phyloP scores from a whole-genome alignment of 30 jellyfish, hydroid and myxozoan genomes.

The Aurelia coerulea region DNA sequence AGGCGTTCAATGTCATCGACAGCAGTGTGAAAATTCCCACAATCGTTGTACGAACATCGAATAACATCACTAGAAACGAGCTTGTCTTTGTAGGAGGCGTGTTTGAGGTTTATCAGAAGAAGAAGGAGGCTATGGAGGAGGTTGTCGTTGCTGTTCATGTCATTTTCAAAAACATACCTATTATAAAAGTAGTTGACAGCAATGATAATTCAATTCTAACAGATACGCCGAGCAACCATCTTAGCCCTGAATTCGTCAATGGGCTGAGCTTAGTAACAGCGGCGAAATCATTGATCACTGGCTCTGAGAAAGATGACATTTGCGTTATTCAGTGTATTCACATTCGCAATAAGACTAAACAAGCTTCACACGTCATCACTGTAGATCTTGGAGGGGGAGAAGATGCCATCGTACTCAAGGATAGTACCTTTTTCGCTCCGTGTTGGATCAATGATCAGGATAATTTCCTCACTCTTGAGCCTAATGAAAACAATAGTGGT shows the following conservation, averaged over 20 bases:
- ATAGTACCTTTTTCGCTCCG: slow-evolving; percentile 62
- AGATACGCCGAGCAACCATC: slow-evolving; percentile 39
- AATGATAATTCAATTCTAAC: slow-evolving; percentile 33
- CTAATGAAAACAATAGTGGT: slow-evolving; percentile 2
- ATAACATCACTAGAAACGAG: slow-evolving; percentile 23
- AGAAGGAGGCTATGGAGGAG: background rate
- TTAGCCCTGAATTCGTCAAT: slow-evolving; percentile 58
- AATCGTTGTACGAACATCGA: slow-evolving; percentile 62
- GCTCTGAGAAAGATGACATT: slow-evolving; percentile 44
- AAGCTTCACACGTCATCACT: background rate
- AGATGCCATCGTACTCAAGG: slow-evolving; percentile 61
- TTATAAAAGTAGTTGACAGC: slow-evolving; percentile 46
- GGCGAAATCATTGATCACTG: slow-evolving; percentile 33
- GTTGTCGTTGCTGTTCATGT: slow-evolving; percentile 32
- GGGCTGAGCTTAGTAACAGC: slow-evolving; percentile 53
- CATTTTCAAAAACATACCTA: slow-evolving; percentile 40
- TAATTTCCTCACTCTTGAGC: slow-evolving; percentile 32
- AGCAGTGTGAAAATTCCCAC: slow-evolving; percentile 68
- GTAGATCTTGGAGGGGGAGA: slow-evolving; percentile 47
- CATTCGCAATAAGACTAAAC: background rate
- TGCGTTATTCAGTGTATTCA: slow-evolving; percentile 42
- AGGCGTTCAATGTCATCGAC: slow-evolving; percentile 40
- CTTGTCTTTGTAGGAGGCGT: slow-evolving; percentile 58
- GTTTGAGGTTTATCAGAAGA: slow-evolving; percentile 21
- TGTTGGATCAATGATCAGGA: slow-evolving; percentile 59